Conservation (phyloP, 1,140 invertebrate species). For the Anagrus nilaparvatae region DNA sequence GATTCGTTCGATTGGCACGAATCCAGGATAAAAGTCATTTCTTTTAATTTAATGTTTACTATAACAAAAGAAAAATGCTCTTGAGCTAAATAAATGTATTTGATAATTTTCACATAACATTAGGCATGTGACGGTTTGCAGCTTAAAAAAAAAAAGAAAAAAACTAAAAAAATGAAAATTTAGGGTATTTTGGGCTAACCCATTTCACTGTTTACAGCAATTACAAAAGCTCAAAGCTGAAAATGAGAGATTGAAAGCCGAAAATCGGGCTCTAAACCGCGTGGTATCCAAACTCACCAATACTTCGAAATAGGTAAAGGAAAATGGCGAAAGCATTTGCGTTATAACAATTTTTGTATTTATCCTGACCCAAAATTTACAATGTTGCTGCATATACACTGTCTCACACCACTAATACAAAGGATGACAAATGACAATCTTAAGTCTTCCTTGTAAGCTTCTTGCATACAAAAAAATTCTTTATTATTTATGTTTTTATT, state of each 20-base stretch:
- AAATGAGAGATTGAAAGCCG: conserved; percentile 90
- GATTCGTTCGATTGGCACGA: no score
- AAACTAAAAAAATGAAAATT: conserved; percentile 7
- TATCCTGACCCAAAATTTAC: conserved; percentile 16
- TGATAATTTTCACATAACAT: background rate
- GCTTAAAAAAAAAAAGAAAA: background rate
- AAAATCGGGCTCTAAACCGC: conserved; percentile 88
- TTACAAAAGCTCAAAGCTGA: conserved; percentile 95
- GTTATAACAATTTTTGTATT: conserved; percentile 11
- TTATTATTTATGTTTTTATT: no score
- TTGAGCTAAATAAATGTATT: background rate
- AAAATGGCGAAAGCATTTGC: conserved; percentile 32
- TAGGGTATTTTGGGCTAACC: conserved; percentile 36
- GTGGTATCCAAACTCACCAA: conserved; percentile 93
- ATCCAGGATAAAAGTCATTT: no score
- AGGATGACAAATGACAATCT: no score
- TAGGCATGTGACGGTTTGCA: background rate
- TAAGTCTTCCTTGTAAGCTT: no score
- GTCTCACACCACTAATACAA: conserved; percentile 23
- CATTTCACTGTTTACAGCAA: conserved; percentile 73
- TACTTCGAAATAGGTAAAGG: conserved; percentile 71
- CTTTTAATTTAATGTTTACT: conserved; percentile 4
- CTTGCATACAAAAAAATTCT: no score
- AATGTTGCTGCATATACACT: conserved; percentile 25
- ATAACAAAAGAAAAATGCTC: background rate